A percentile compares a stretch with the other conserved stretches of the same genome.
Evolutionary conservation across 30 jellyfish, hydroid and myxozoan species (phyloP).

Genomic region (Catostylus mosaicus): DNA sequence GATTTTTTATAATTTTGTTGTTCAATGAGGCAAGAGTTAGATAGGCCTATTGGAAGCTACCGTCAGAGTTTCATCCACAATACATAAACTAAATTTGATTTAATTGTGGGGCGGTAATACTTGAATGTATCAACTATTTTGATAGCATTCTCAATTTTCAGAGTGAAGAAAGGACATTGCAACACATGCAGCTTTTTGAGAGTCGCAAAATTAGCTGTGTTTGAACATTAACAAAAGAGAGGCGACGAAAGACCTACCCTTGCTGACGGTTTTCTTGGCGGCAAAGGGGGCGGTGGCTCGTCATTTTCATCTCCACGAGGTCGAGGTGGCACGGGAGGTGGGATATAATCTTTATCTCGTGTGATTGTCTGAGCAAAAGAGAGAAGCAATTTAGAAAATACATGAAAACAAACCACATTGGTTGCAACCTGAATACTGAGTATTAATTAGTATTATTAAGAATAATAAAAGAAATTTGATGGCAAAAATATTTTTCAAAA

Average conservation of each 20-base stretch:
- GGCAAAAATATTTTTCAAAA: background rate
- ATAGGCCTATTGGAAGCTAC: too few relatives aligned
- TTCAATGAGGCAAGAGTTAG: too few relatives aligned
- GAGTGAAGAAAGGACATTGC: too few relatives aligned
- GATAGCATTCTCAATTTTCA: too few relatives aligned
- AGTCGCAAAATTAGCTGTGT: too few relatives aligned
- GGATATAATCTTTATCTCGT: constrained; percentile 53
- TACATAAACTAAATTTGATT: too few relatives aligned
- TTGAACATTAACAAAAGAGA: background rate
- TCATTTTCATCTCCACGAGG: constrained; percentile 61
- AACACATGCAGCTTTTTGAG: too few relatives aligned
- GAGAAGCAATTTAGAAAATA: background rate
- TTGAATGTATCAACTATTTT: too few relatives aligned
- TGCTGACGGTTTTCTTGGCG: constrained; percentile 77
- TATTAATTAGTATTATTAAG: background rate
- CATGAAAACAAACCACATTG: background rate
- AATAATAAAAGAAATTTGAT: background rate
- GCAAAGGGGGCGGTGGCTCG: constrained; percentile 83
- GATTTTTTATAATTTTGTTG: too few relatives aligned
- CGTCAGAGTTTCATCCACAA: too few relatives aligned
- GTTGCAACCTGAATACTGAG: too few relatives aligned
- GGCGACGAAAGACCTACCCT: constrained; percentile 37
- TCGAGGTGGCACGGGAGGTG: constrained; percentile 97
- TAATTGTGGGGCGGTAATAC: too few relatives aligned
- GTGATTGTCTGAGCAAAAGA: constrained; percentile 23